A percentile compares a stretch with the other conserved stretches of the same genome.
phyloP scores from a whole-genome alignment of 2,888 invertebrate species.

The Hirtodrosophila duncani region DNA sequence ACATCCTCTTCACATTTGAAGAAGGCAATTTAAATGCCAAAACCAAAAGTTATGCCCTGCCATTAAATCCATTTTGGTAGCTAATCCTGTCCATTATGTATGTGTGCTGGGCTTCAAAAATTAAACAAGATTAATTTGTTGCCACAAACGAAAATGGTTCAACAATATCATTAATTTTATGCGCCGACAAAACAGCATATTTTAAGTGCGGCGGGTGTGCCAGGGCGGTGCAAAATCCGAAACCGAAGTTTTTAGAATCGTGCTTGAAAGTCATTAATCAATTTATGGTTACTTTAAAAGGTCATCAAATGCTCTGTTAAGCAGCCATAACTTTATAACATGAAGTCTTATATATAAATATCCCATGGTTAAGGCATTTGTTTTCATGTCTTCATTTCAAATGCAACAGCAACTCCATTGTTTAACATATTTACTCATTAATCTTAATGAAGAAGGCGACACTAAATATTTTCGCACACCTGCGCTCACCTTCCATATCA shows the following conservation, averaged over 20 bases:
- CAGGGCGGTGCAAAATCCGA: not conserved
- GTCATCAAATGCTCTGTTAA: slow-evolving; percentile 37
- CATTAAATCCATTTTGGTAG: too few relatives aligned
- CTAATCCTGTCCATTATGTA: slow-evolving; percentile 27
- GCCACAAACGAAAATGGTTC: slow-evolving; percentile 43
- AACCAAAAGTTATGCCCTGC: not conserved
- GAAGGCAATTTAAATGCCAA: not conserved
- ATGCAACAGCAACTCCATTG: too few relatives aligned
- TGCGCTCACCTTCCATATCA: too few relatives aligned
- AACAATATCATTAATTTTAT: slow-evolving; percentile 56
- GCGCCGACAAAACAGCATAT: not conserved
- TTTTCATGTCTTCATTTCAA: too few relatives aligned
- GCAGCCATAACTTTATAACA: slow-evolving; percentile 1
- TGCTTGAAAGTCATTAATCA: slow-evolving; percentile 49
- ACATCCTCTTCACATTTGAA: too few relatives aligned
- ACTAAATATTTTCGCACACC: too few relatives aligned
- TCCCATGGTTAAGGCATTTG: too few relatives aligned
- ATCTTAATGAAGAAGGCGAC: slow-evolving; percentile 38
- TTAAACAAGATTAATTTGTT: slow-evolving; percentile 62
- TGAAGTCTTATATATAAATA: not conserved
- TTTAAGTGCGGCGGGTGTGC: too few relatives aligned
- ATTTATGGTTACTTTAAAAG: slow-evolving; percentile 44
- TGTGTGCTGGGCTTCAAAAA: slow-evolving; percentile 26
- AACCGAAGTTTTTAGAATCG: not conserved
- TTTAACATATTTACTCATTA: slow-evolving; percentile 33